Conservation (phyloP, 2,113 vertebrate genomes). For the Prinia subflava region DNA sequence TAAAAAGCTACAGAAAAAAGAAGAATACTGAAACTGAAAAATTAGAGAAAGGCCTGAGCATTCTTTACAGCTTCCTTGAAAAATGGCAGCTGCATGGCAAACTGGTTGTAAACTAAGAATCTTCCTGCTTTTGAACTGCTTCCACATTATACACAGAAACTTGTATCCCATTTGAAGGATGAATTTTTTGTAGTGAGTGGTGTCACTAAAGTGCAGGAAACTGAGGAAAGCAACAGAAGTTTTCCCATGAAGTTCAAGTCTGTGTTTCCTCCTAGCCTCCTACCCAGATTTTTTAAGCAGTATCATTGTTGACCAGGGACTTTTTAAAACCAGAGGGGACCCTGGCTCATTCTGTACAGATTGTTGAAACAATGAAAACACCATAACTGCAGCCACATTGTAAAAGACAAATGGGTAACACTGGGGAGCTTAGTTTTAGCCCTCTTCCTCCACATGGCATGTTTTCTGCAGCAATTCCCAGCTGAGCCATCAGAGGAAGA, state of each 20-base stretch:
- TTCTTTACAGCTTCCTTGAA: neutral
- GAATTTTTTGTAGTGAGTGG: neutral
- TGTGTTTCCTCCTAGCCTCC: neutral
- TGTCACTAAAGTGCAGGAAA: neutral
- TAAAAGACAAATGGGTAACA: constrained; percentile 44
- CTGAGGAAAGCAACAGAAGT: neutral
- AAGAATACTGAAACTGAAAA: neutral
- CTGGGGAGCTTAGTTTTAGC: constrained; percentile 7
- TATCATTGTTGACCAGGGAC: neutral
- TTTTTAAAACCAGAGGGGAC: neutral
- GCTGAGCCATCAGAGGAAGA: constrained; percentile 5
- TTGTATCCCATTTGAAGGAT: neutral
- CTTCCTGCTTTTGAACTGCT: neutral
- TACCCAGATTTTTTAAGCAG: neutral
- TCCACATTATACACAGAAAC: neutral
- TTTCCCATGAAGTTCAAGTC: neutral
- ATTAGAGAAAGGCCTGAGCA: neutral
- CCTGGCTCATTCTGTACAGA: neutral
- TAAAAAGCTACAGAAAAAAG: neutral
- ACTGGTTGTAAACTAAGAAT: neutral
- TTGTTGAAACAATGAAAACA: constrained; percentile 36
- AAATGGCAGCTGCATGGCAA: neutral
- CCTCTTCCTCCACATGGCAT: constrained; percentile 29
- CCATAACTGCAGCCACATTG: constrained; percentile 29
- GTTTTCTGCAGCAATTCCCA: constrained; percentile 41